Conservation (phyloP, 2,888 invertebrate genomes). For the Polymixis flavicincta region DNA sequence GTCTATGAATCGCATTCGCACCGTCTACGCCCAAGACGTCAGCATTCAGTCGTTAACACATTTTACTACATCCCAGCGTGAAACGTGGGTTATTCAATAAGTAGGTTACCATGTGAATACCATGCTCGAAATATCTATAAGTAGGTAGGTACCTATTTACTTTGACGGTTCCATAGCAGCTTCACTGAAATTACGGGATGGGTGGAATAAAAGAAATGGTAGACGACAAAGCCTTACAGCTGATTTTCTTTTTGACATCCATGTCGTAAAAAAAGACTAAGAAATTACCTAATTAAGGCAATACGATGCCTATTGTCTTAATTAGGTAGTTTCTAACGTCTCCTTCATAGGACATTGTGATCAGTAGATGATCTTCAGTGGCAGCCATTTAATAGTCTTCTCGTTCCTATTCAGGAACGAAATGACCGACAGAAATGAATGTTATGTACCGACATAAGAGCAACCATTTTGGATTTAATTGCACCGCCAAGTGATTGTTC, state of each 20-base stretch:
- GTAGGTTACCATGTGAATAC: conserved; percentile 34
- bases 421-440: too few species aligned
- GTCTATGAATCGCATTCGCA: conserved; percentile 33
- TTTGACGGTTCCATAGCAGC: not conserved
- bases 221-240: not conserved
- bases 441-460: too few species aligned
- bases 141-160: not conserved
- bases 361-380: not conserved
- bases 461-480: not conserved
- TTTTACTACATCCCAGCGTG: conserved; percentile 28
- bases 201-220: not conserved
- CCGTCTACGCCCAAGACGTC: conserved; percentile 17
- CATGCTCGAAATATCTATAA: not conserved
- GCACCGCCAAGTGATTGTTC: too few species aligned
- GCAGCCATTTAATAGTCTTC: not conserved
- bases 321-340: too few species aligned
- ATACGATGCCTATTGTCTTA: too few species aligned
- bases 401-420: not conserved
- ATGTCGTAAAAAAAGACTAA: not conserved
- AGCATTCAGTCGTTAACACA: conserved; percentile 37
- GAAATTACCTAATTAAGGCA: not conserved
- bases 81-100: conserved; percentile 30
- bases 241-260: too few species aligned
- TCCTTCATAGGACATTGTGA: not conserved
- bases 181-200: not conserved